phyloP scores from a whole-genome alignment of 2,797 vertebrate species.

The Sylvilagus floridanus region DNA sequence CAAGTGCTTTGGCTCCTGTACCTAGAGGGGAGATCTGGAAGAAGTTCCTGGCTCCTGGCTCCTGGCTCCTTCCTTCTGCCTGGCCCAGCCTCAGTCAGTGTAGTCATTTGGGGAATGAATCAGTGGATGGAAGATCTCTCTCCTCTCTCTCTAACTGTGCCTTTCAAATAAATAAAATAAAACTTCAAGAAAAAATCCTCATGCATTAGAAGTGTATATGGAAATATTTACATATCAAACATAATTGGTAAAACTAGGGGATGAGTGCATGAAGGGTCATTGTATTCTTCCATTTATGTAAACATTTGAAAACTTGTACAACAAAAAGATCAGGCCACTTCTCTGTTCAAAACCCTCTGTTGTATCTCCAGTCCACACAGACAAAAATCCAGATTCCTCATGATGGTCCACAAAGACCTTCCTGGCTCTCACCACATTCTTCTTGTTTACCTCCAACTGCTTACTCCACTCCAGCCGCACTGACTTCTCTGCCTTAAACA shows the following conservation, averaged over 20 bases:
- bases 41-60: too few relatives aligned
- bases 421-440: neutral
- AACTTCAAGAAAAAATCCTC: neutral
- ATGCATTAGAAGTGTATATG: neutral
- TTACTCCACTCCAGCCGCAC: neutral
- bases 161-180: neutral
- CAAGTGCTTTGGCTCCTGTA: too few relatives aligned
- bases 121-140: too few relatives aligned
- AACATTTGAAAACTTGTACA: neutral
- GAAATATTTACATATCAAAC: constrained; percentile 28
- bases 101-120: too few relatives aligned
- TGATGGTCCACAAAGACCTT: neutral
- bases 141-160: neutral
- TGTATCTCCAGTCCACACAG: neutral
- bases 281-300: neutral
- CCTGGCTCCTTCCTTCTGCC: too few relatives aligned
- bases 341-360: neutral
- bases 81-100: too few relatives aligned
- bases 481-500: neutral
- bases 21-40: too few relatives aligned
- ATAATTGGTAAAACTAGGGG: neutral
- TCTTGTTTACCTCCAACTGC: neutral
- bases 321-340: neutral
- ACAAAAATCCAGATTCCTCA: neutral
- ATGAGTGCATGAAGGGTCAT: neutral